Conservation (phyloP, 2,113 vertebrate species). For the Lamprotornis superbus region DNA sequence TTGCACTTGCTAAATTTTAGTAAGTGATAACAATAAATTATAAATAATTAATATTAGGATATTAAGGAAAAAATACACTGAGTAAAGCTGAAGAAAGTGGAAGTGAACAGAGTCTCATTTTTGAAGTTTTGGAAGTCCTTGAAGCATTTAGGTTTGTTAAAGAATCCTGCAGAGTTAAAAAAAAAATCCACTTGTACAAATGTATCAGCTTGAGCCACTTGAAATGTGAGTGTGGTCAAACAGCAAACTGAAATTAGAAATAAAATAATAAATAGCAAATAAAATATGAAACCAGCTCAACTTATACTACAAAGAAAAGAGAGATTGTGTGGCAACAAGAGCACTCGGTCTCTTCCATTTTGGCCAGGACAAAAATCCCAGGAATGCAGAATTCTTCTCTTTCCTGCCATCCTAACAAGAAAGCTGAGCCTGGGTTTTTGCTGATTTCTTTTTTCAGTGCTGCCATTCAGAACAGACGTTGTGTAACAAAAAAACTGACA, state of each 20-base stretch:
- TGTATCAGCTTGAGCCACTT: rapidly evolving
- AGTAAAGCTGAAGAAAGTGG: neutral
- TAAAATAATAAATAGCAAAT: neutral
- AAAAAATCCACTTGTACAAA: neutral
- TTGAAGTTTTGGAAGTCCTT: neutral
- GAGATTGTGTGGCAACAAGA: rapidly evolving
- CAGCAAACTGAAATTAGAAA: neutral
- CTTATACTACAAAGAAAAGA: neutral
- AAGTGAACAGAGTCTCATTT: neutral
- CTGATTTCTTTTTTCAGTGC: neutral
- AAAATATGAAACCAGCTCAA: neutral
- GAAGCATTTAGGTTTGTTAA: neutral
- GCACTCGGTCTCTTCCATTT: neutral
- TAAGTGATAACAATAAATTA: neutral
- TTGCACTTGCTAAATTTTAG: neutral
- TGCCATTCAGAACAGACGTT: rapidly evolving
- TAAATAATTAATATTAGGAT: neutral
- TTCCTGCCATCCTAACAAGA: neutral
- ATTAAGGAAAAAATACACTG: too few relatives aligned
- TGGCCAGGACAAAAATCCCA: neutral
- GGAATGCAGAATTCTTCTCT: neutral
- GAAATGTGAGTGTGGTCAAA: neutral
- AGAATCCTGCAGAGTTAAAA: neutral
- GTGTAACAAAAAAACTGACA: neutral
- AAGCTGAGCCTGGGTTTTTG: neutral